These are phyloP conservation scores for Lophius americanus DNA, from an alignment of 2,797 vertebrate species.

Conservation along the genomic window DNA sequence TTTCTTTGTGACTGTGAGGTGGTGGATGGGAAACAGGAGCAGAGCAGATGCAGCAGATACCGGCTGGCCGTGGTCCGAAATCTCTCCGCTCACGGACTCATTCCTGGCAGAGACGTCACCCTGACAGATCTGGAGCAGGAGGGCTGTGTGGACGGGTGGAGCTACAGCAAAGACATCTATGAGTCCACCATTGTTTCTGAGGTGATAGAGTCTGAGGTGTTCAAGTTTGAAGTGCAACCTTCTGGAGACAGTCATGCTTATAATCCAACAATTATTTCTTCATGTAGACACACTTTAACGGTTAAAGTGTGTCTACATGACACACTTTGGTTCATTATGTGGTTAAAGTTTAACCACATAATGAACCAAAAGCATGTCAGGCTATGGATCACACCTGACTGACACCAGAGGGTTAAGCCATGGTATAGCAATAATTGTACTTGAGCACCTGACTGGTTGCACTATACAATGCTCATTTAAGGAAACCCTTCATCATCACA, in stretches of 20 bases:
- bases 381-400: too few species aligned
- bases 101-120: constrained; percentile 80
- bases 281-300: too few species aligned
- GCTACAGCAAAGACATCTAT: constrained; percentile 82
- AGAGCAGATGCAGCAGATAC: constrained; percentile 76
- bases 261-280: too few species aligned
- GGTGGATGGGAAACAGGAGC: constrained; percentile 56
- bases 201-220: constrained; percentile 63
- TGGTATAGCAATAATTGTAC: constrained; percentile 54
- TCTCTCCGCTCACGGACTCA: constrained; percentile 80
- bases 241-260: too few species aligned
- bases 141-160: constrained; percentile 85
- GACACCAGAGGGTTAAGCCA: constrained; percentile 35
- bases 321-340: too few species aligned
- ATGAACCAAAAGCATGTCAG: too few species aligned
- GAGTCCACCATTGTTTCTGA: constrained; percentile 82
- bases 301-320: too few species aligned
- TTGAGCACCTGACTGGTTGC: too few species aligned
- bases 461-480: too few species aligned
- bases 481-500: too few species aligned
- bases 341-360: too few species aligned
- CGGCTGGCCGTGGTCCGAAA: constrained; percentile 78
- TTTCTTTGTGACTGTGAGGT: constrained; percentile 28
- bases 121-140: constrained; percentile 83
- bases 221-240: too few species aligned